Percentiles rank a stretch among this genome's conserved stretches.
phyloP scores from a whole-genome alignment of 2,113 vertebrate genomes.

The Tonatia bakeri region DNA sequence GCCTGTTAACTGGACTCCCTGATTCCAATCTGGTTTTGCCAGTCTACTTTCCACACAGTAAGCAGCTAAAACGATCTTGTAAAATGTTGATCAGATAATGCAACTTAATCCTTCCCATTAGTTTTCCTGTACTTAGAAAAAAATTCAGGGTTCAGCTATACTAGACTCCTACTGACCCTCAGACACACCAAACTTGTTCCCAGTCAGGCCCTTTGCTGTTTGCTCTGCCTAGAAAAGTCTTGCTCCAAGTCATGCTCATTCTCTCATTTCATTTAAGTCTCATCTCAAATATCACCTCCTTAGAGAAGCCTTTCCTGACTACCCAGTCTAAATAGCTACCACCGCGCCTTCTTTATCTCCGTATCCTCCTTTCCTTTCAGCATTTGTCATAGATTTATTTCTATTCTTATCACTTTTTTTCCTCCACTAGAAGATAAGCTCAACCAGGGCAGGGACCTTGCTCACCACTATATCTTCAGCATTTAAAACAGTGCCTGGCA shows the following conservation, averaged over 20 bases:
- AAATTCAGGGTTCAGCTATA: not conserved
- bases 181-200: not conserved
- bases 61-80: not conserved
- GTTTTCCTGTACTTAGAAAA: not conserved
- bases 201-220: not conserved
- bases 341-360: not conserved
- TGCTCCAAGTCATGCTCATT: not conserved
- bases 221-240: not conserved
- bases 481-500: not conserved
- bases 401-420: not conserved
- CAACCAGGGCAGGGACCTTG: not conserved
- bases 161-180: not conserved
- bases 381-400: not conserved
- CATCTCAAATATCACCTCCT: not conserved
- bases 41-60: not conserved
- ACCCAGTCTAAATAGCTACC: not conserved
- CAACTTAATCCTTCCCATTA: not conserved
- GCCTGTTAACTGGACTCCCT: not conserved
- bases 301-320: not conserved
- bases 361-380: slow-evolving; percentile 21
- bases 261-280: slow-evolving; percentile 23
- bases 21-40: not conserved
- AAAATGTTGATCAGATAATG: not conserved
- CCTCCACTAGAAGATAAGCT: not conserved
- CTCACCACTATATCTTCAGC: not conserved